Evolutionary conservation across 2,888 invertebrate genomes (phyloP).

Genomic region (Buathra laborator): DNA sequence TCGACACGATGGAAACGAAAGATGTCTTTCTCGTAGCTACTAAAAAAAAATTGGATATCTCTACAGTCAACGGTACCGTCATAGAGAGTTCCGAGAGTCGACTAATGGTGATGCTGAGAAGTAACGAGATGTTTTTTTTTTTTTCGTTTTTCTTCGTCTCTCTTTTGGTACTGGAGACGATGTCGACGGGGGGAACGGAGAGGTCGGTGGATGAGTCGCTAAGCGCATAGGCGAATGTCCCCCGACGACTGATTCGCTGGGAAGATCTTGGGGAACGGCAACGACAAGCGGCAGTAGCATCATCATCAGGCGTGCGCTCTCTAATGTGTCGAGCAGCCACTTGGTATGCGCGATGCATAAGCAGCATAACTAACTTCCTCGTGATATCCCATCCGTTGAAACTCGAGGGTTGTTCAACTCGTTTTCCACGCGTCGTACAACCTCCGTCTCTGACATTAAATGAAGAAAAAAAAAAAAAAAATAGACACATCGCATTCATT

Average conservation of each 20-base stretch:
- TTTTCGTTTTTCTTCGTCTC: conserved; percentile 10
- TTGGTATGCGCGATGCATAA: conserved; percentile 68
- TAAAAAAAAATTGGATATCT: conserved; percentile 43
- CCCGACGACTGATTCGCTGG: conserved; percentile 70
- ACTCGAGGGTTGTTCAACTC: conserved; percentile 49
- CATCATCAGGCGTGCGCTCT: conserved; percentile 34
- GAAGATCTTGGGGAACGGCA: conserved; percentile 68
- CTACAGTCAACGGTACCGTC: conserved; percentile 11
- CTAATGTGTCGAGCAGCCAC: conserved; percentile 71
- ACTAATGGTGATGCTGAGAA: conserved; percentile 54
- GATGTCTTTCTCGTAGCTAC: conserved; percentile 22
- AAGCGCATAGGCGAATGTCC: conserved; percentile 64
- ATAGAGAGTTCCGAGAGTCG: conserved; percentile 25
- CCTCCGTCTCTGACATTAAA: not conserved
- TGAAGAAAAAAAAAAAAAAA: not conserved
- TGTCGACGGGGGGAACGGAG: conserved; percentile 36
- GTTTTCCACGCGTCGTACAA: conserved; percentile 38
- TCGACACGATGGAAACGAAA: not conserved
- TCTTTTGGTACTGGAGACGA: conserved; percentile 45
- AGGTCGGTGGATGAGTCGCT: conserved; percentile 51
- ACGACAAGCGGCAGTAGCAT: conserved; percentile 22
- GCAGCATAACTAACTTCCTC: conserved; percentile 54
- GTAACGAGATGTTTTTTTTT: conserved; percentile 58
- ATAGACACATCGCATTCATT: not conserved
- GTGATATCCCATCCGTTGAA: conserved; percentile 50